phyloP scores from a whole-genome alignment of 2,113 vertebrate species.

The Pycnonotus jocosus region DNA sequence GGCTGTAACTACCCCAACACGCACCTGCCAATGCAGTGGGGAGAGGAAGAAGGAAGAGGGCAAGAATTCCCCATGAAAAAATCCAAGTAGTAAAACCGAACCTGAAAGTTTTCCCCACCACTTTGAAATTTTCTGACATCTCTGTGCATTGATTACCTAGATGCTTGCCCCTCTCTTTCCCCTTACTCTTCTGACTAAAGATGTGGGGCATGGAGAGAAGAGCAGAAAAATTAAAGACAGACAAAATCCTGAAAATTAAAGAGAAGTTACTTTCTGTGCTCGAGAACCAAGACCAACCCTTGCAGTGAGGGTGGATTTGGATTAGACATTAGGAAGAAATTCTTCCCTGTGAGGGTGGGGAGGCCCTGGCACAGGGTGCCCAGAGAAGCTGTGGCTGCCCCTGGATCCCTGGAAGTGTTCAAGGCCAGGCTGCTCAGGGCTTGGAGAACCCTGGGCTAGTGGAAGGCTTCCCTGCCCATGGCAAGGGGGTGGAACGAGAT shows the following conservation, averaged over 20 bases:
- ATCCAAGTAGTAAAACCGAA: not conserved
- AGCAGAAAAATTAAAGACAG: not conserved
- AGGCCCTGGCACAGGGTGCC: not conserved
- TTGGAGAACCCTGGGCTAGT: fast-evolving
- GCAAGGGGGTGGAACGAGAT: not conserved
- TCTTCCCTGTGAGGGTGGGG: fast-evolving
- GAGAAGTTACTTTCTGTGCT: not conserved
- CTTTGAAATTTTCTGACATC: not conserved
- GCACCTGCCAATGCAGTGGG: not conserved
- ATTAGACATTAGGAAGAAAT: not conserved
- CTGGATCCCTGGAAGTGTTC: not conserved
- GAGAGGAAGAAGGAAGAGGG: not conserved
- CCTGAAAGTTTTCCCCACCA: not conserved
- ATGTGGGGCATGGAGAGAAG: not conserved
- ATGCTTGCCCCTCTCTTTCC: not conserved
- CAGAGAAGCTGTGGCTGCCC: not conserved
- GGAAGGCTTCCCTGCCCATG: not conserved
- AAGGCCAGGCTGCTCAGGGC: fast-evolving
- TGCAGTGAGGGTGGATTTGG: not conserved
- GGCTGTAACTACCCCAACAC: not conserved
- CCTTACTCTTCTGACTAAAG: not conserved
- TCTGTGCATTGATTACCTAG: not conserved
- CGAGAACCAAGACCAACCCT: not conserved
- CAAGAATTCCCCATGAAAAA: not conserved
- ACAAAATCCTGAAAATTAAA: not conserved